phyloP scores from a whole-genome alignment of 1,140 invertebrate species.

The Leptonema lineaticorne region DNA sequence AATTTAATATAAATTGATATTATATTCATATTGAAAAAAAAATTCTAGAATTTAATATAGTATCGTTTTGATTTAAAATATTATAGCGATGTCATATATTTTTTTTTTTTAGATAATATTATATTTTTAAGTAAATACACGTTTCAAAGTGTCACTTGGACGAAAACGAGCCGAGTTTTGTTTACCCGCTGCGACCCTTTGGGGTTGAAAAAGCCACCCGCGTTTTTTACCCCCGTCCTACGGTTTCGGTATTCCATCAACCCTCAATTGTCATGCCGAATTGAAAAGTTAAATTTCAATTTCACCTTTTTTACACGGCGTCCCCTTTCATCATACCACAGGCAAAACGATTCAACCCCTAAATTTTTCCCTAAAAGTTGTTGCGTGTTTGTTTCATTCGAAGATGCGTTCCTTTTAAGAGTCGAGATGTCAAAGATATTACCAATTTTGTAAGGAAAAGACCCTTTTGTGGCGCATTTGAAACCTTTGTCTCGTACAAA shows the following conservation, averaged over 20 bases:
- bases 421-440: conserved; percentile 27
- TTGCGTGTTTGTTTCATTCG: conserved; percentile 20
- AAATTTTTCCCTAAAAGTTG: no score
- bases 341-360: no score
- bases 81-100: no score
- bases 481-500: neutral
- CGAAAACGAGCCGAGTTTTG: no score
- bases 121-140: no score
- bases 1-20: no score
- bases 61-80: no score
- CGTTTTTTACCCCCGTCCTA: neutral
- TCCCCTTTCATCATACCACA: neutral
- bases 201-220: conserved; percentile 12
- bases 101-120: no score
- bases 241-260: conserved; percentile 1
- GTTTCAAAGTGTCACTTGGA: no score
- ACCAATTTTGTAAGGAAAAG: conserved; percentile 10
- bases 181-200: conserved; percentile 22
- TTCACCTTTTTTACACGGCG: conserved; percentile 24
- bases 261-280: conserved; percentile 41
- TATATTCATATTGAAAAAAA: no score
- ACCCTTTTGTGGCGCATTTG: conserved; percentile 2
- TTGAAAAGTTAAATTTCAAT: conserved; percentile 44
- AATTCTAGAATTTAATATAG: no score
- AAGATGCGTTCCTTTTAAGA: conserved; percentile 16